Evolutionary conservation across 2,888 invertebrate genomes (phyloP), one percentile per base, ranked within the genome.

Genomic region (Caradrina kadenii): DNA sequence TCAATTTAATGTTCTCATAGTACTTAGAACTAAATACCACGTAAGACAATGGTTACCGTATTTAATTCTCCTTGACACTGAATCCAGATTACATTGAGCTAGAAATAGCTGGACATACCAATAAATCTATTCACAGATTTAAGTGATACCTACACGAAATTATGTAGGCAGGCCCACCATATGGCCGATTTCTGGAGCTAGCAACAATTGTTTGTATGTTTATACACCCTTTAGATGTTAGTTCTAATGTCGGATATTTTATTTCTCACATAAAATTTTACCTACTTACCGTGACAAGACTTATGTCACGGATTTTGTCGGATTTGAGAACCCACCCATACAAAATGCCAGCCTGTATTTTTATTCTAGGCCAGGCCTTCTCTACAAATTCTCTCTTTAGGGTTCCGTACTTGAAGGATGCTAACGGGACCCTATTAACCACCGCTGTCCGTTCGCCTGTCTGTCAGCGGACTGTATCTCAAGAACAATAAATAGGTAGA

Each of bases 101-200:
- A 50, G 42, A 74, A 70, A 78, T 66, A 77, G n/a, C 48, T 31
- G 50, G 39, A 52, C n/a, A 52, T 21, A 11, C n/a, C 26, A 63
- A 67, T 62, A 66, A 74, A 79, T 74, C 54, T 75, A 70, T 76
- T 73, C 53, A 61, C 58, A 78, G 53, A 72, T 72, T 67, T 67
- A 73, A 42, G 35, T 15, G 11, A 13, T 42, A 55, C 17, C 39
- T 15, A 67, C 65, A 67, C n/a, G 26, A 62, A 22, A 73, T 69
- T 60, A 56, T 64, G 19, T 71, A 69, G 67, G 65, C 73, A 48
- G 45, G 2, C 56, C 31, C 35, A 54, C 69, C 74, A 65, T 79
- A 72, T 74, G 80, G 80, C 15, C 42, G 61, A 21, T 66, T 67
- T 80, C 70, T 65, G 58, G 55, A 64, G 59, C 31, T 67, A 21